Percentiles rank a stretch among this genome's conserved stretches.
phyloP scores from a whole-genome alignment of 2,113 vertebrate species.

The Psittacara wagleri region DNA sequence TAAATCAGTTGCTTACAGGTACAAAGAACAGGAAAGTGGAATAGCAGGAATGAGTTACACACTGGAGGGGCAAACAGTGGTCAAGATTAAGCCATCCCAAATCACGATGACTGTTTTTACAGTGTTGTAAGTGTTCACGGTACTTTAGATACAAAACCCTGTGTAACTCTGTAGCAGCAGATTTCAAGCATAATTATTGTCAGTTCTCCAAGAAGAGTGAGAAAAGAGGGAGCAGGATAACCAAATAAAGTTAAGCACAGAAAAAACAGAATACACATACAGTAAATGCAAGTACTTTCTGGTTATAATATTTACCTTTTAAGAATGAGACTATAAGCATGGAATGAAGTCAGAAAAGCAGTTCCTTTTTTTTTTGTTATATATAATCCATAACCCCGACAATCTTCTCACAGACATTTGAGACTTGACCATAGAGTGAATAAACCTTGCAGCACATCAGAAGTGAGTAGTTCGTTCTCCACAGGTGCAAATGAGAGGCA shows the following conservation, averaged over 20 bases:
- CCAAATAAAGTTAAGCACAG: background rate
- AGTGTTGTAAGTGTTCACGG: background rate
- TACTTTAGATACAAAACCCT: background rate
- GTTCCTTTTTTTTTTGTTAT: background rate
- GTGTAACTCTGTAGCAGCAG: background rate
- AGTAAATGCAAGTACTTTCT: background rate
- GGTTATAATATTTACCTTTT: background rate
- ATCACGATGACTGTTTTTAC: background rate
- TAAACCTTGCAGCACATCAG: background rate
- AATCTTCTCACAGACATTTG: constrained; percentile 24
- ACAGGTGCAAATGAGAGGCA: background rate
- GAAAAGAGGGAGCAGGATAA: background rate
- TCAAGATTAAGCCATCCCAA: background rate
- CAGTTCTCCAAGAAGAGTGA: background rate
- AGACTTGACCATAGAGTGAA: background rate
- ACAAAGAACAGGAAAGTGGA: background rate
- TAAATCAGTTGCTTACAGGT: background rate
- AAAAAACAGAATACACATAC: background rate
- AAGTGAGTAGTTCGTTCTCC: background rate
- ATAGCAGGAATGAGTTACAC: background rate
- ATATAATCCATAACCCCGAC: background rate
- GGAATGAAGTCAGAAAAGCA: constrained; percentile 9
- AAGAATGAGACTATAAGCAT: background rate
- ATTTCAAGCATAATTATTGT: background rate
- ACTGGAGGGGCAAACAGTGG: background rate